Conservation (phyloP, 2,888 invertebrate species). For the Adelognathus sp. region DNA sequence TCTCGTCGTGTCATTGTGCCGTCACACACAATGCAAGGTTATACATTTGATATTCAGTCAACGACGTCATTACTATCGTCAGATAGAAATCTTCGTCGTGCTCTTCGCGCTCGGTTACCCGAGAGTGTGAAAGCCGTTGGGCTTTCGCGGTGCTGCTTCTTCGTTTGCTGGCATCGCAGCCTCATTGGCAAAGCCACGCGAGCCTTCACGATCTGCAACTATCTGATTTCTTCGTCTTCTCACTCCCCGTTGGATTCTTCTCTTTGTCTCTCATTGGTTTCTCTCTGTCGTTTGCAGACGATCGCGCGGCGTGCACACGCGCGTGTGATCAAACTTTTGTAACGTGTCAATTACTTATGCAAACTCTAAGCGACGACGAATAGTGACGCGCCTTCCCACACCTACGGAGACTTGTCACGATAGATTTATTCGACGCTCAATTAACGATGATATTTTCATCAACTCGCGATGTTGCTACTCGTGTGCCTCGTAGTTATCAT, state of each 20-base stretch:
- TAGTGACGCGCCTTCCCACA: constrained; percentile 13
- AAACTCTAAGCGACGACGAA: constrained; percentile 47
- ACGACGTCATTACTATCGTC: constrained; percentile 79
- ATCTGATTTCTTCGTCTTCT: constrained; percentile 13
- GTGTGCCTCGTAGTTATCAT: constrained; percentile 36
- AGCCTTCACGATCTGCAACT: constrained; percentile 25
- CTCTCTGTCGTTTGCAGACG: constrained; percentile 32
- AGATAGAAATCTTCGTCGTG: constrained; percentile 75
- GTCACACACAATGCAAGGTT: constrained; percentile 79
- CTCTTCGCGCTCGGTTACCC: constrained; percentile 5
- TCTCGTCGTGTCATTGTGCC: constrained; percentile 77
- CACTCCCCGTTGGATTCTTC: not conserved
- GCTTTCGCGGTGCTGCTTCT: not conserved
- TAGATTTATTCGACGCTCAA: constrained; percentile 55
- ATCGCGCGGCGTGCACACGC: constrained; percentile 40
- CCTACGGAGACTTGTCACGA: constrained; percentile 23
- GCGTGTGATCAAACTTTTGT: constrained; percentile 55
- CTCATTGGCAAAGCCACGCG: constrained; percentile 55
- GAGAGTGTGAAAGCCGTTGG: constrained; percentile 28
- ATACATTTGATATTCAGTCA: constrained; percentile 79
- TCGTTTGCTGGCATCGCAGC: constrained; percentile 25
- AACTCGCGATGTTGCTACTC: constrained; percentile 14
- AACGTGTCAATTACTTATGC: constrained; percentile 60
- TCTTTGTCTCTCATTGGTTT: constrained; percentile 22
- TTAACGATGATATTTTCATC: constrained; percentile 61